Evolutionary conservation across 1,140 invertebrate species (phyloP), one percentile per base, ranked within the genome.

Genomic region (Saccostrea cuccullata): DNA sequence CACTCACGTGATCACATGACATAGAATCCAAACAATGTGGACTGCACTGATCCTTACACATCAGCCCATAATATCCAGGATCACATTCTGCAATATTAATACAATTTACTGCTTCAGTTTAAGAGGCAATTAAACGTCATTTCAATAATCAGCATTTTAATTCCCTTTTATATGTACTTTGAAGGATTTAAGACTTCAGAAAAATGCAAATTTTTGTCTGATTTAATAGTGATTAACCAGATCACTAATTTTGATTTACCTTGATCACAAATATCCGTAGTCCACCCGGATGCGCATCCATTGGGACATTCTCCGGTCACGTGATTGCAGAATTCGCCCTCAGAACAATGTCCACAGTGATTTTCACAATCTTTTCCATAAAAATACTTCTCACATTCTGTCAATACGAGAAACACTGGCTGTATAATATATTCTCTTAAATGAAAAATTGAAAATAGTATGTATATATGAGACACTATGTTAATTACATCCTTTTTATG

Each of bases 1-100:
- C 91, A 20, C 84, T 92, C 36, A 82, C 85, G 30, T 87, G 77
- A 58, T 92, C 84, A 90, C 91, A 92, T 47, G 87, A 88, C 11
- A 56, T 30, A 15, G 70, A 64, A 77, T 77, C 30, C 26, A 77
- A 0, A 11, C 70, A 77, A 30, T 77, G 1, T 4, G 23, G 70
- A 77, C 70, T 77, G 5, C 70, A 77, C 15, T 77, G 12, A 30
- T 77, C 70, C 26, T 36, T 77, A 36, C 70, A 77, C 26, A 77
- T 77, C 12, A 77, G 8, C 0, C 70, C 70, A 77, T 36, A 77
- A 36, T 12, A 77, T 4, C 70, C 70, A 1, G 2, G 23, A 36
- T 77, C 70, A 77, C 70, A 77, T 2, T 77, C 70, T 77, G 8
- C 5, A 47, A 3, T 47, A 47, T 8, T 6, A 47, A 47, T 9